Evolutionary conservation across 37 sponge, comb jelly and placozoan species (phyloP), one percentile per base, ranked within the genome.

Genomic region (Beroe forskalii): DNA sequence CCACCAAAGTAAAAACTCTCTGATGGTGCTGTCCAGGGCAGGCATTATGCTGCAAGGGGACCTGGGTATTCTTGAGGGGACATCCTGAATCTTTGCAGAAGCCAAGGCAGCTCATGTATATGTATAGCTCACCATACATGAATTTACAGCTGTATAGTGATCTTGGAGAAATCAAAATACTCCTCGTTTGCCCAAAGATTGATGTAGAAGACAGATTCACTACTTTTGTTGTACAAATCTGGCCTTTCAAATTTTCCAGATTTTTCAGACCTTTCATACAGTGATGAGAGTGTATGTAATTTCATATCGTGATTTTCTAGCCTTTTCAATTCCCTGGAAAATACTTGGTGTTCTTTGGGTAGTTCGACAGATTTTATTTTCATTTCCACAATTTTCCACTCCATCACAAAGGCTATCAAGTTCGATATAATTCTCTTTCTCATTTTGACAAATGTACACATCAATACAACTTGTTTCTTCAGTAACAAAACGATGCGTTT

Each of bases 401-500:
- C 66, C 66, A 64, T 64, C 66, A 64, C 66, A 64, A 27, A 64
- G 66, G 6, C 17, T 23, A n/a, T 64, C 66, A 64, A 64, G 31
- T 23, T 27, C 30, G 17, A 27, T 27, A 22, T n/a, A 64, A 4
- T 3, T 6, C 4, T 23, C 25, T 27, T 4, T 30, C 25, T 22
- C 31, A 30, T 23, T 3, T 23, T 23, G 66, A 22, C 66, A 64
- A 4, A 30, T 22, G 17, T 30, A 64, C 14, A 64, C 30, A 64
- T 64, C 31, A 30, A 30, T n/a, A 64, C 66, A 64, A 23, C 31
- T 64, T 64, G 14, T 22, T 30, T 64, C 66, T 22, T 23, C 30
- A 30, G 4, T 8, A 23, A 23, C 6, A 27, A 64, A 30, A 6
- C 31, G 66, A 4, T 30, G 25, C 25, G 4, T 8, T 64, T 64